Evolutionary conservation across 2,113 vertebrate species (phyloP), one percentile per base, ranked within the genome.

Genomic region (Oryzias celebensis): DNA sequence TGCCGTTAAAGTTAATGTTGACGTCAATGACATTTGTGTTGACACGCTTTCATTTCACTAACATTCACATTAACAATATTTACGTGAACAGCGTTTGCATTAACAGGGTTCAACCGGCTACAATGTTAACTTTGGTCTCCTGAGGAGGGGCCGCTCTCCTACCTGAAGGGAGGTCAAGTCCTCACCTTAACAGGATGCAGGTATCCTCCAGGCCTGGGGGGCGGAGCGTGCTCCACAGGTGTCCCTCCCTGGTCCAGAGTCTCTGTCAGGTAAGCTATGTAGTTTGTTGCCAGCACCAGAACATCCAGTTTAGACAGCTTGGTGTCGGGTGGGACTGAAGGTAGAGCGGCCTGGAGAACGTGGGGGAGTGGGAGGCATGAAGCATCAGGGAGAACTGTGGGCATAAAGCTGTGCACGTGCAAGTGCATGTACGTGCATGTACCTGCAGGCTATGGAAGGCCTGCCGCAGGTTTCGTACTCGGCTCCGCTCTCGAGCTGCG

Each of bases 271-370:
- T 94, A 91, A 64, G 94, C 92, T 2, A 95, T 96, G 85, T 95
- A 95, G 86, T 93, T 93, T 13, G 93, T 91, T 13, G 94, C 94
- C 88, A 96, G 89, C 49, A 95, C 75, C 43, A 97, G 88, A 50
- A 96, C 87, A 0, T 95, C 93, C 78, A 95, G 69, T 70, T 94
- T 95, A 50, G 94, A 95, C 54, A 96, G 92, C 65, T 96, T 95
- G 68, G 94, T 96, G 89, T 93, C 87, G 0, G 92, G 93, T 0
- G 94, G 93, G 24, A 96, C 93, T 0, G 93, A 85, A 0, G 94
- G 95, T 72, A 97, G 84, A 2, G 93, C 86, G 0, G 92, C 93
- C 91, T 90, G 74, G 14, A 22, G 48, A 53, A 22, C 71, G n/a
- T 66, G 14, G 5, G 36, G 10, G 36, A 7, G 7, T 6, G 31